These are phyloP conservation scores for Melanchra persicariae DNA, from an alignment of 2,888 invertebrate species.

Conservation along the genomic window DNA sequence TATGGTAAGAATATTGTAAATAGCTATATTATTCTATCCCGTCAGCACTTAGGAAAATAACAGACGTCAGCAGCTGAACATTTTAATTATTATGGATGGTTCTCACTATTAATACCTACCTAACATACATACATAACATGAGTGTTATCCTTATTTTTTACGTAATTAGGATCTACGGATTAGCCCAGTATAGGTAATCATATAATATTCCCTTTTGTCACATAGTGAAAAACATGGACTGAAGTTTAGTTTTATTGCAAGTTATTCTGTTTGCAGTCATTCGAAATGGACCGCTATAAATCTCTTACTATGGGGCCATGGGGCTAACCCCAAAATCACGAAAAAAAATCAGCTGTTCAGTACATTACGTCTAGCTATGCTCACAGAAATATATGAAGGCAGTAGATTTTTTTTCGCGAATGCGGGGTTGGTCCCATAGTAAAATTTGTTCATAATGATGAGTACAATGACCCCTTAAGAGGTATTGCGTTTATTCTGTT, in stretches of 20 bases:
- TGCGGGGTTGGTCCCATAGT: too few relatives aligned
- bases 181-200: background rate
- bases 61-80: background rate
- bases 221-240: background rate
- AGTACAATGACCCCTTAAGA: too few relatives aligned
- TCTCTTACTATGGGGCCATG: too few relatives aligned
- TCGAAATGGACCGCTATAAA: background rate
- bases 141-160: slow-evolving; percentile 28
- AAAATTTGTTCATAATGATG: too few relatives aligned
- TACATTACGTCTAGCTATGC: too few relatives aligned
- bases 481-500: too few relatives aligned
- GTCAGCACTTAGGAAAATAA: background rate
- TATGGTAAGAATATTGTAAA: too few relatives aligned
- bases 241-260: background rate
- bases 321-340: too few relatives aligned
- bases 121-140: slow-evolving; percentile 10
- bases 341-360: too few relatives aligned
- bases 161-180: background rate
- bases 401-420: too few relatives aligned
- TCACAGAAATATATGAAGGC: too few relatives aligned
- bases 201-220: background rate
- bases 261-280: background rate
- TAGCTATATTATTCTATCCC: background rate
- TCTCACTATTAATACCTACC: background rate
- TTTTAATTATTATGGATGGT: slow-evolving; percentile 2